A percentile compares a stretch with the other conserved stretches of the same genome.
phyloP scores from a whole-genome alignment of 2,797 vertebrate genomes.

The Aeoliscus strigatus region DNA sequence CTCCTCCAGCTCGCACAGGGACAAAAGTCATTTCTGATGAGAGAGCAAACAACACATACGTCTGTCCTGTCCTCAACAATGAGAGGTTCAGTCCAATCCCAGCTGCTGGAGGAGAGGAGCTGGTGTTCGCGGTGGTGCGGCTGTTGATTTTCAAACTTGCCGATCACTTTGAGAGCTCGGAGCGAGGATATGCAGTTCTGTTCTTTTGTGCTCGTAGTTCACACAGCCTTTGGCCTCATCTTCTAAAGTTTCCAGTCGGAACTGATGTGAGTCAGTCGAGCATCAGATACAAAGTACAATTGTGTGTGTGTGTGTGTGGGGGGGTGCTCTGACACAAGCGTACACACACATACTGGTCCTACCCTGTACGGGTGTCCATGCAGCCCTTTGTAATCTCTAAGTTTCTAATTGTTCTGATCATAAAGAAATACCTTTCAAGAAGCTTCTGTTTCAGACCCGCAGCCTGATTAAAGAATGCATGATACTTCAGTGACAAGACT shows the following conservation, averaged over 20 bases:
- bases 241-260: constrained; percentile 40
- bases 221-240: constrained; percentile 53
- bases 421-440: constrained; percentile 79
- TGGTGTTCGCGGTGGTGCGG: constrained; percentile 5
- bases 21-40: too few species aligned
- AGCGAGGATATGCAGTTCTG: constrained; percentile 47
- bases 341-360: constrained; percentile 9
- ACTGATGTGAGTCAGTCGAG: constrained; percentile 58
- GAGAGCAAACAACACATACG: constrained; percentile 47
- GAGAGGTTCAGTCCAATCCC: constrained; percentile 20
- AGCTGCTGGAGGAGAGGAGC: constrained; percentile 9
- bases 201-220: constrained; percentile 53
- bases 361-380: constrained; percentile 39
- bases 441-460: constrained; percentile 69
- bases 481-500: constrained; percentile 87
- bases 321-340: constrained; percentile 21
- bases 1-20: constrained; percentile 37
- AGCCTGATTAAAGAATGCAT: constrained; percentile 86
- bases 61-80: constrained; percentile 38
- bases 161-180: constrained; percentile 42
- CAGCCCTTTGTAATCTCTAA: constrained; percentile 48
- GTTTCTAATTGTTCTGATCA: constrained; percentile 79
- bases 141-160: constrained; percentile 63
- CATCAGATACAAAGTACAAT: too few species aligned
- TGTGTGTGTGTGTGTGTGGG: too few species aligned